Conservation (phyloP, 2,113 vertebrate genomes). For the Rhabdornis inornatus region DNA sequence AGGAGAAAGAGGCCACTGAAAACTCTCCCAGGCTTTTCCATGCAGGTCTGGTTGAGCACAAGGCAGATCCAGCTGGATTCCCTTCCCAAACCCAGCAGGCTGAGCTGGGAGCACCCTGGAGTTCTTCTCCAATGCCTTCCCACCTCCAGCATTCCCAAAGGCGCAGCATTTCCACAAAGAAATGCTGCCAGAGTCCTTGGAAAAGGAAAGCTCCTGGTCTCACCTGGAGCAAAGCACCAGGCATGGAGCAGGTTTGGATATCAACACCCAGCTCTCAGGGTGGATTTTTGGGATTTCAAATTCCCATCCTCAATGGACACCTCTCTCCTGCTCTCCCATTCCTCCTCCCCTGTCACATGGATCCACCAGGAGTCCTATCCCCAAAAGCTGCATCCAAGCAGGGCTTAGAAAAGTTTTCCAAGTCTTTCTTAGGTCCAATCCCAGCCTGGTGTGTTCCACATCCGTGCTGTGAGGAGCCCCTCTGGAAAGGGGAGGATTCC, state of each 20-base stretch:
- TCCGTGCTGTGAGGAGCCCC: background rate
- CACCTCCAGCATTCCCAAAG: background rate
- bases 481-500: background rate
- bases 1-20: background rate
- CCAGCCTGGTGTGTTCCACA: background rate
- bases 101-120: background rate
- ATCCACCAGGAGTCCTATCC: background rate
- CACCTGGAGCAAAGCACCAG: background rate
- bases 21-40: background rate
- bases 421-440: background rate
- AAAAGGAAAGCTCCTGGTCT: background rate
- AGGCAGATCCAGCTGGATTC: background rate
- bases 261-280: background rate
- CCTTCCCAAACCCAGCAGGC: background rate
- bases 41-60: background rate
- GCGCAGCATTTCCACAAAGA: background rate
- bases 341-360: background rate
- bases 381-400: background rate
- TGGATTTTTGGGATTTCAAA: background rate
- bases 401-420: background rate
- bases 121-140: background rate
- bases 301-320: background rate
- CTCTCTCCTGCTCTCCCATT: background rate
- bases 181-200: background rate
- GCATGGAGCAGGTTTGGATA: background rate